Evolutionary conservation across 2,113 vertebrate genomes (phyloP).

Genomic region (Sylvietta virens): DNA sequence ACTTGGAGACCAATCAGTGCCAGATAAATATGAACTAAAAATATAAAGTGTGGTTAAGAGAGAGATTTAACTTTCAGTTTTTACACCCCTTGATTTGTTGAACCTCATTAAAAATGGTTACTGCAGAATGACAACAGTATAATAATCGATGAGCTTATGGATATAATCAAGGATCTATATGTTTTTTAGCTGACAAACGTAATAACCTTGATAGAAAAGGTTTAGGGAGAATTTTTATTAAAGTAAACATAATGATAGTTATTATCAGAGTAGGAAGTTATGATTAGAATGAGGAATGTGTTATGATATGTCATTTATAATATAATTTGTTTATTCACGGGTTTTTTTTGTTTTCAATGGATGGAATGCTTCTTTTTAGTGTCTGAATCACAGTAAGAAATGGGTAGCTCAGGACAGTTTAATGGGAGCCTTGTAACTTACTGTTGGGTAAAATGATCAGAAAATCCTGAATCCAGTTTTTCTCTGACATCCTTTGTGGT

Average conservation of each 20-base stretch:
- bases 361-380: not conserved
- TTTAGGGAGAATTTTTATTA: not conserved
- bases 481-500: not conserved
- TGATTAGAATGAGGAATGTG: not conserved
- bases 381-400: not conserved
- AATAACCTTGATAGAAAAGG: not conserved
- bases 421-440: not conserved
- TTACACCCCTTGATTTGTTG: not conserved
- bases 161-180: not conserved
- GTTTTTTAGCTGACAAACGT: not conserved
- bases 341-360: not conserved
- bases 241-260: not conserved
- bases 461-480: not conserved
- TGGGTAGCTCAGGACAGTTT: not conserved
- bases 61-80: not conserved
- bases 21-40: not conserved
- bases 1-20: not conserved
- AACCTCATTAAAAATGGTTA: not conserved
- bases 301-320: not conserved
- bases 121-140: not conserved
- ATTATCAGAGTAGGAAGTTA: not conserved
- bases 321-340: not conserved
- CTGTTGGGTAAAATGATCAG: not conserved
- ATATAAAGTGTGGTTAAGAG: not conserved
- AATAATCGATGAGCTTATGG: not conserved